phyloP scores from a whole-genome alignment of 2,888 invertebrate genomes.

The Scrobipalpa costella region DNA sequence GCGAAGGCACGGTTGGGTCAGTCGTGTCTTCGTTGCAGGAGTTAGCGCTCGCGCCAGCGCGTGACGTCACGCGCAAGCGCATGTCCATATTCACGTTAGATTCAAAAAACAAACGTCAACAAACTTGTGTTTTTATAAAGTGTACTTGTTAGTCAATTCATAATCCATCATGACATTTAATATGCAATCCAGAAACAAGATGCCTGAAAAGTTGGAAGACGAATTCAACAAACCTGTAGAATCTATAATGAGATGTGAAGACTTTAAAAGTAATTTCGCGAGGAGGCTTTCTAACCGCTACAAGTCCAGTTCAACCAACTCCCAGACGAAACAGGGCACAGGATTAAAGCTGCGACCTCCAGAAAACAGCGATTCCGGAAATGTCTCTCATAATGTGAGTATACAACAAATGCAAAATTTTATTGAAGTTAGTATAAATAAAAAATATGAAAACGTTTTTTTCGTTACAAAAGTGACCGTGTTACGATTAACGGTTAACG shows the following conservation, averaged over 20 bases:
- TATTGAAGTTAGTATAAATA: too few species aligned
- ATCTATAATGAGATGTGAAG: conserved; percentile 74
- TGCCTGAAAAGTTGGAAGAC: conserved; percentile 37
- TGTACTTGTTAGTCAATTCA: neutral
- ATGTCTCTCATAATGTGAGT: conserved; percentile 58
- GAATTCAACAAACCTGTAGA: conserved; percentile 71
- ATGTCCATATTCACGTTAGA: conserved; percentile 41
- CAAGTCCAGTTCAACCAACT: conserved; percentile 54
- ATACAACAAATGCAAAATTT: neutral
- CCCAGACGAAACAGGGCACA: conserved; percentile 48
- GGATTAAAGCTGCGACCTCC: conserved; percentile 51
- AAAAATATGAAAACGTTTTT: too few species aligned
- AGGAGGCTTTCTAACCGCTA: conserved; percentile 73
- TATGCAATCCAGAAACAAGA: conserved; percentile 44
- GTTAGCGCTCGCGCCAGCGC: conserved; percentile 41
- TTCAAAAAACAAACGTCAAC: conserved; percentile 38
- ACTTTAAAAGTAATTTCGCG: conserved; percentile 76
- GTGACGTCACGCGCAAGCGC: conserved; percentile 5
- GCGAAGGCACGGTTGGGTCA: neutral
- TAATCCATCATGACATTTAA: conserved; percentile 45
- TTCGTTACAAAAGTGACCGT: neutral
- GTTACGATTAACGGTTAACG: conserved; percentile 23
- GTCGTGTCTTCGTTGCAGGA: conserved; percentile 41
- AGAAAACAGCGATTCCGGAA: conserved; percentile 37
- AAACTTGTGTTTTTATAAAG: neutral